Conservation (phyloP, 2,113 vertebrate species). For the Zosterops lateralis region DNA sequence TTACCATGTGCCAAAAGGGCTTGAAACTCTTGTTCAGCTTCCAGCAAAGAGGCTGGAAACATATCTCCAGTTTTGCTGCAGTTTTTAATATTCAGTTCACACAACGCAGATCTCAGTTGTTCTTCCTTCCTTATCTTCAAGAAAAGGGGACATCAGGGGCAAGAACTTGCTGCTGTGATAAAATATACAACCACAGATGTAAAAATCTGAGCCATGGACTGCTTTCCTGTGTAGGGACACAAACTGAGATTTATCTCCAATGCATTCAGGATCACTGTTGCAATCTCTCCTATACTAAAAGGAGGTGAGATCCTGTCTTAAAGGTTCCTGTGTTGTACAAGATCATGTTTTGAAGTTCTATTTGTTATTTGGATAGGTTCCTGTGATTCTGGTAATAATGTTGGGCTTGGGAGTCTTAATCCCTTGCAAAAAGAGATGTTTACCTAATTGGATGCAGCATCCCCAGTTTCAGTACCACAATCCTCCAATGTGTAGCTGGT, state of each 20-base stretch:
- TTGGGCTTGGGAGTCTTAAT: background rate
- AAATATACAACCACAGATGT: background rate
- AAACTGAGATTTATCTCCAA: background rate
- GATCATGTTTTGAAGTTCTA: background rate
- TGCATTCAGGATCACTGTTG: background rate
- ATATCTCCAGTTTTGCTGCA: background rate
- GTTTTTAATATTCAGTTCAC: background rate
- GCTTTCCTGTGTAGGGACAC: background rate
- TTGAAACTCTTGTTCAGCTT: background rate
- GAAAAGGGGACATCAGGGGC: background rate
- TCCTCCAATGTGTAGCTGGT: background rate
- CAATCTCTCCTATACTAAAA: background rate
- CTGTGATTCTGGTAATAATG: background rate
- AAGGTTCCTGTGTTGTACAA: background rate
- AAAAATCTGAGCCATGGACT: background rate
- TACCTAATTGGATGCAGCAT: background rate
- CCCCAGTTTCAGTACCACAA: background rate
- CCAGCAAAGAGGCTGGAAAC: background rate
- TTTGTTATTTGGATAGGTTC: background rate
- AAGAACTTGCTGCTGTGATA: background rate
- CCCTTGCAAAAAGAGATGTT: background rate
- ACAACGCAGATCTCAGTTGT: background rate
- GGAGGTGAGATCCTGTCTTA: background rate
- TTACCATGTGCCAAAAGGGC: background rate
- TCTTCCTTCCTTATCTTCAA: background rate